phyloP scores from a whole-genome alignment of 2,113 vertebrate genomes.

The Glareola pratincola region DNA sequence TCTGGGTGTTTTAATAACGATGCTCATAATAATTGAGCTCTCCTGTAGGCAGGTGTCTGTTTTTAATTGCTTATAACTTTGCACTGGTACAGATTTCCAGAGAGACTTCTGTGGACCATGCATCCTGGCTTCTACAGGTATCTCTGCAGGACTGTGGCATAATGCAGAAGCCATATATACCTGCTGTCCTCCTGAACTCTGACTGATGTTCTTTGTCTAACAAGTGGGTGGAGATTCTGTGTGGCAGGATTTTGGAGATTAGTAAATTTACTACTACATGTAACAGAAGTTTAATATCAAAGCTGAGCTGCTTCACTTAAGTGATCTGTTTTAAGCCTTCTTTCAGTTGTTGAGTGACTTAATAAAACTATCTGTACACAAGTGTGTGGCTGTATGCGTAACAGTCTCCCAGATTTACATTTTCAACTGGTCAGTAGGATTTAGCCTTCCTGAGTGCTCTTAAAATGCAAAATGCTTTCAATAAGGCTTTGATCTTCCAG shows the following conservation, averaged over 20 bases:
- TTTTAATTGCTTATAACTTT: background rate
- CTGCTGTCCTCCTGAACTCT: background rate
- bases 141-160: background rate
- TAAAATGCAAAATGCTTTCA: background rate
- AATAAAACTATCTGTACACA: background rate
- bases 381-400: background rate
- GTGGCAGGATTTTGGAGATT: background rate
- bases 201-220: background rate
- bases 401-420: accelerated
- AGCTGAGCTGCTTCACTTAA: background rate
- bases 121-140: background rate
- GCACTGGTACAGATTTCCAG: background rate
- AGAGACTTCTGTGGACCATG: too few relatives aligned
- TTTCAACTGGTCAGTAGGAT: background rate
- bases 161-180: too few relatives aligned
- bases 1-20: background rate
- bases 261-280: background rate
- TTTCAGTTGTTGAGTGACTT: background rate
- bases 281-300: background rate
- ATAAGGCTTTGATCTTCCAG: background rate
- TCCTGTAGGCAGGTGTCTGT: background rate
- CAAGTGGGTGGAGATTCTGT: accelerated
- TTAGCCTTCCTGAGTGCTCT: background rate
- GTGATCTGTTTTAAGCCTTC: background rate
- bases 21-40: background rate